phyloP scores from a whole-genome alignment of 2,797 vertebrate species.

The Gadopsis marmoratus region DNA sequence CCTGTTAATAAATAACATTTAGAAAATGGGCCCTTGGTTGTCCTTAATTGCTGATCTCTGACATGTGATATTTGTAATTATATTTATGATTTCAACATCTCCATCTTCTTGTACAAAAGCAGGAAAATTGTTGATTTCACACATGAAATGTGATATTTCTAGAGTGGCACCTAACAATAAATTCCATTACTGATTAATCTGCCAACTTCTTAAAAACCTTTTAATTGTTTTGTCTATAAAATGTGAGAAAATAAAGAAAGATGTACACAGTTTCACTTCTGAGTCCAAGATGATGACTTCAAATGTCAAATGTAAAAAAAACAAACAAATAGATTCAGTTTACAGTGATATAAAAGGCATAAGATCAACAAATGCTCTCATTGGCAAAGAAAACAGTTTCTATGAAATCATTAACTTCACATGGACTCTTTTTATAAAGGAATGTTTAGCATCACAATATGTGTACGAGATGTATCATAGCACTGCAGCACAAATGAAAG shows the following conservation, averaged over 20 bases:
- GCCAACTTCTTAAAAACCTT: neutral
- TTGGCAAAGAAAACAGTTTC: neutral
- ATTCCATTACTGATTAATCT: slow-evolving; percentile 1
- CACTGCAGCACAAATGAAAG: slow-evolving; percentile 1
- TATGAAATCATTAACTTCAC: neutral
- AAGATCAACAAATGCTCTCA: no score
- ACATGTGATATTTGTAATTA: neutral
- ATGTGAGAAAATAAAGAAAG: neutral
- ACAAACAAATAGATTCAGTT: neutral
- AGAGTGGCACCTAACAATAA: neutral
- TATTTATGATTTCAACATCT: neutral
- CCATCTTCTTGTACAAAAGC: neutral
- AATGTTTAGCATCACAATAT: neutral
- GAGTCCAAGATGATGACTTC: neutral
- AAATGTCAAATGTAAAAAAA: neutral
- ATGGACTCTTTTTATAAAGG: no score
- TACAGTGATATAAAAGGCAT: neutral
- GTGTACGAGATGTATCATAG: slow-evolving; percentile 6
- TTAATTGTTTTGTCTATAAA: neutral
- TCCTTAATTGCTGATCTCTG: no score
- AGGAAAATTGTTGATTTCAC: neutral
- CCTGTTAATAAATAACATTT: no score
- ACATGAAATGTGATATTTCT: neutral
- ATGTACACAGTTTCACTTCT: neutral
- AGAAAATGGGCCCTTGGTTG: no score